phyloP scores from a whole-genome alignment of 2,888 invertebrate species.

The Drosophila kanekoi region DNA sequence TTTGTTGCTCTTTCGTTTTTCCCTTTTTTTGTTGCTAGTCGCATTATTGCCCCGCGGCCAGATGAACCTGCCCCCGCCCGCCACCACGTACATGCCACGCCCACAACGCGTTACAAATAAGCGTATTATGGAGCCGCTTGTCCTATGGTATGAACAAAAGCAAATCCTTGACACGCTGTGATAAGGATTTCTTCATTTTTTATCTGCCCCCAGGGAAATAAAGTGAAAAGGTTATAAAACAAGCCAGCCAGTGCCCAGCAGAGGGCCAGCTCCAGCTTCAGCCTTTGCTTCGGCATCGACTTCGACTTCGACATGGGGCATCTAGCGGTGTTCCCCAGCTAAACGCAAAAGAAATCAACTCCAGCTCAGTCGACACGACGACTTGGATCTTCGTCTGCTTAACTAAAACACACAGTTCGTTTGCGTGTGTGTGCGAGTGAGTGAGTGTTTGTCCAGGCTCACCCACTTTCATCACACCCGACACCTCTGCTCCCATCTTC shows the following conservation, averaged over 20 bases:
- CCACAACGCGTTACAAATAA: conserved; percentile 79
- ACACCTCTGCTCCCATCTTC: conserved; percentile 4
- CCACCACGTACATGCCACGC: conserved; percentile 43
- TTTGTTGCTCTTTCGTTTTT: conserved; percentile 72
- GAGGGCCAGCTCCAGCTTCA: conserved; percentile 23
- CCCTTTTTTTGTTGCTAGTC: conserved; percentile 58
- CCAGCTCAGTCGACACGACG: conserved; percentile 32
- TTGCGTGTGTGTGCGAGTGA: conserved; percentile 2
- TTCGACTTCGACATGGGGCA: conserved; percentile 7
- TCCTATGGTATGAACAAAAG: conserved; percentile 76
- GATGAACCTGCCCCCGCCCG: neutral
- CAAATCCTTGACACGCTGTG: conserved; percentile 83
- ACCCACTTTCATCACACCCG: conserved; percentile 15
- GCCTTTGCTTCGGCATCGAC: conserved; percentile 11
- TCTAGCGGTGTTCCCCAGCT: conserved; percentile 3
- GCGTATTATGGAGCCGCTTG: conserved; percentile 78
- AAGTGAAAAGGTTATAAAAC: conserved; percentile 83
- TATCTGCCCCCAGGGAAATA: conserved; percentile 82
- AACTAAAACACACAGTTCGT: conserved; percentile 39
- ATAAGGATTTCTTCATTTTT: conserved; percentile 83
- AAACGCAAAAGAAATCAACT: conserved; percentile 63
- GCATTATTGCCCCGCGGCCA: conserved; percentile 62
- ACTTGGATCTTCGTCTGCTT: conserved; percentile 40
- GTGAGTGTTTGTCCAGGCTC: conserved; percentile 26
- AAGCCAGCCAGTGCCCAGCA: conserved; percentile 54